Evolutionary conservation across 2,888 invertebrate species (phyloP).

Genomic region (Agrotis clavis): DNA sequence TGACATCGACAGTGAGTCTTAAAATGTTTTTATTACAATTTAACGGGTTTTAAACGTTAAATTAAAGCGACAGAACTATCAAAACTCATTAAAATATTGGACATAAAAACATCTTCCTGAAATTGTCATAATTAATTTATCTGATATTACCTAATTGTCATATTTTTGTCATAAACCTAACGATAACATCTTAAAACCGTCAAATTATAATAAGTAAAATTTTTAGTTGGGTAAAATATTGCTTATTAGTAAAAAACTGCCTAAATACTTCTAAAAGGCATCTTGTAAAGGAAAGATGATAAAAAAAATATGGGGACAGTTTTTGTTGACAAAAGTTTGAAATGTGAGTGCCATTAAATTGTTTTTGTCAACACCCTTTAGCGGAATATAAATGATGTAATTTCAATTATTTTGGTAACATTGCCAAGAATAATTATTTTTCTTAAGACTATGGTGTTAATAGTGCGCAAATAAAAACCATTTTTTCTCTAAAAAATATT

Average conservation of each 20-base stretch:
- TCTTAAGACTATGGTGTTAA: neutral
- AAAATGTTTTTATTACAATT: slow-evolving; percentile 57
- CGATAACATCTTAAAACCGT: neutral
- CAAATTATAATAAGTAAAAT: neutral
- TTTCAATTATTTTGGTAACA: slow-evolving; percentile 16
- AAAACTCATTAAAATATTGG: slow-evolving; percentile 7
- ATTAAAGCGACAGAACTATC: slow-evolving; percentile 9
- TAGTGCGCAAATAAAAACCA: too few species aligned
- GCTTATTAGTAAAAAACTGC: neutral
- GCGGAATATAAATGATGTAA: slow-evolving; percentile 44
- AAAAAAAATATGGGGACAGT: slow-evolving; percentile 22
- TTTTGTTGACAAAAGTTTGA: slow-evolving; percentile 70
- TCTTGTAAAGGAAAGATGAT: neutral
- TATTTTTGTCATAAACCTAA: slow-evolving; percentile 3
- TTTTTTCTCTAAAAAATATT: neutral
- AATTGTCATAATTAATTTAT: neutral
- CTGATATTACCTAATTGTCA: neutral
- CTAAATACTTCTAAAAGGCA: slow-evolving; percentile 6
- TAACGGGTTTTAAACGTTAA: slow-evolving; percentile 50
- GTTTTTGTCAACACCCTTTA: slow-evolving; percentile 62
- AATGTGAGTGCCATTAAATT: slow-evolving; percentile 71
- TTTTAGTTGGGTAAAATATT: neutral
- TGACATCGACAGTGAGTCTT: slow-evolving; percentile 62
- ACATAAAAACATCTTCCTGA: neutral
- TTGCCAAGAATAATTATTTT: neutral